Percentiles rank a stretch among this genome's conserved stretches.
Evolutionary conservation across 2,797 vertebrate species (phyloP).

Genomic region (Coluber constrictor): DNA sequence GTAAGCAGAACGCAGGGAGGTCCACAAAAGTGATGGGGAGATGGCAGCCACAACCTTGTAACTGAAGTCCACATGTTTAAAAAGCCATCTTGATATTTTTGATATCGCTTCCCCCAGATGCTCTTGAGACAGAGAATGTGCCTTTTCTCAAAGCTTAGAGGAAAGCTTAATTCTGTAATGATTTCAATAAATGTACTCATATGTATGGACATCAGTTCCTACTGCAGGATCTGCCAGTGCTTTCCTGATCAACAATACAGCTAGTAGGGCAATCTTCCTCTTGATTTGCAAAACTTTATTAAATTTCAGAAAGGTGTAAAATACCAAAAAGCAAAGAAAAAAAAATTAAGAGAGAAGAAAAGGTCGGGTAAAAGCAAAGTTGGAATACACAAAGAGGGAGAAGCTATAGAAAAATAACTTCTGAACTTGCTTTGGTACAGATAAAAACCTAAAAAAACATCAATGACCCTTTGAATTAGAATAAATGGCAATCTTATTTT

Average conservation of each 20-base stretch:
- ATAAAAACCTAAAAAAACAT: neutral
- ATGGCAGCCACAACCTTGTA: neutral
- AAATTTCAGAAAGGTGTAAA: neutral
- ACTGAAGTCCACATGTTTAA: neutral
- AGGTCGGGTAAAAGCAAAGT: neutral
- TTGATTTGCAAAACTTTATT: neutral
- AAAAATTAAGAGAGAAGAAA: neutral
- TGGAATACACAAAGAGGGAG: neutral
- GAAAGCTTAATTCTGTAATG: neutral
- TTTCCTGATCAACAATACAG: neutral
- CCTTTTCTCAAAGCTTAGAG: neutral
- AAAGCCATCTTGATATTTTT: neutral
- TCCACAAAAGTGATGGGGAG: neutral
- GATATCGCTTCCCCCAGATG: neutral
- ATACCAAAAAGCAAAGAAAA: neutral
- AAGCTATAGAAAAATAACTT: neutral
- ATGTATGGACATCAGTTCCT: neutral
- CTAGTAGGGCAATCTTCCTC: neutral
- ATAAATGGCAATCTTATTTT: neutral
- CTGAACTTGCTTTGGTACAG: neutral
- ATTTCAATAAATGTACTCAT: neutral
- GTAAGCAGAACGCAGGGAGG: neutral
- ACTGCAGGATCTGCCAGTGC: too few species aligned
- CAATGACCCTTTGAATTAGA: neutral
- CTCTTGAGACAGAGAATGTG: neutral